Conservation (phyloP, 2,797 vertebrate species). For the Semaprochilodus insignis region DNA sequence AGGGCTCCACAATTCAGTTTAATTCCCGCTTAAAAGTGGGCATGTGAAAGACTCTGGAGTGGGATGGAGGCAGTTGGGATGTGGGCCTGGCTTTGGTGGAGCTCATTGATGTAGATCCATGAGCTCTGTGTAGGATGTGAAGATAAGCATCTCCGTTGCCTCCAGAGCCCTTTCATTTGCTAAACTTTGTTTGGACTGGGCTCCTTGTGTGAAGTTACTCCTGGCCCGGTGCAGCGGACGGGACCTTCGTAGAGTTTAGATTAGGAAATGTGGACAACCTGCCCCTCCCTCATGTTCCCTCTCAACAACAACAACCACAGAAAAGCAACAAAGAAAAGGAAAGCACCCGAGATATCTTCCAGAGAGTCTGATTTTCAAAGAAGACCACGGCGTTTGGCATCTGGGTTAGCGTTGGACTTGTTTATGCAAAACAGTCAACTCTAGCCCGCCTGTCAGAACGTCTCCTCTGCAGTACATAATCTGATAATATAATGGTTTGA, state of each 20-base stretch:
- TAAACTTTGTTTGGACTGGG: constrained; percentile 29
- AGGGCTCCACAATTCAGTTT: too few species aligned
- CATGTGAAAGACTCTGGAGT: not conserved
- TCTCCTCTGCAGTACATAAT: not conserved
- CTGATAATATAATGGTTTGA: not conserved
- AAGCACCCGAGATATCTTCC: not conserved
- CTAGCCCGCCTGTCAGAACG: not conserved
- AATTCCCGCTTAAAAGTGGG: too few species aligned
- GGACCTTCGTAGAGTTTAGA: not conserved
- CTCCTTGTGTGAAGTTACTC: constrained; percentile 32
- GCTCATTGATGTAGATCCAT: not conserved
- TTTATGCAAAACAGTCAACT: not conserved
- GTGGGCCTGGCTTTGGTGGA: not conserved
- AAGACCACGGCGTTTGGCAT: not conserved
- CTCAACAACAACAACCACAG: not conserved
- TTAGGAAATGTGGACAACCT: not conserved
- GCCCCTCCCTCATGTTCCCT: not conserved
- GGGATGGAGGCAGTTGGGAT: not conserved
- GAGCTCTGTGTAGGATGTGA: not conserved
- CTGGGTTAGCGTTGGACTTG: not conserved
- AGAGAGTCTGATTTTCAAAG: not conserved
- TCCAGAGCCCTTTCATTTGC: constrained; percentile 12
- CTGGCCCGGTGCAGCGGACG: not conserved
- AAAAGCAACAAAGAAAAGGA: not conserved
- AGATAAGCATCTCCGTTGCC: not conserved